These are phyloP conservation scores for Heliangelus exortis DNA, from an alignment of 2,797 vertebrate genomes.

Conservation along the genomic window DNA sequence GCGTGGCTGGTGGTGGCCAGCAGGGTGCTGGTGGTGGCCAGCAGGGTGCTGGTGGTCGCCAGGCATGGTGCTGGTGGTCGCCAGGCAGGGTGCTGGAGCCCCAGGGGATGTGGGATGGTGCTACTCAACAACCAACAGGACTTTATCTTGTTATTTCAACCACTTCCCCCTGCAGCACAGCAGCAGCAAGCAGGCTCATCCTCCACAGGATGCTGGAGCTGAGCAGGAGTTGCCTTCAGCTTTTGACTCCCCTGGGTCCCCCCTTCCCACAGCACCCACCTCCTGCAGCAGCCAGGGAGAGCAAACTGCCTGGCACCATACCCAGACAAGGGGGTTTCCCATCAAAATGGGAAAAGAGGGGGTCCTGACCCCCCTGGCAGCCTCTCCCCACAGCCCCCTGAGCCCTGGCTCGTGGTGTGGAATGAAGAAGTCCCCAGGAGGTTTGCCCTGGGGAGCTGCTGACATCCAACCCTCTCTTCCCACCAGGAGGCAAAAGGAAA, in stretches of 20 bases:
- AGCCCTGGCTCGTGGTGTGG: neutral
- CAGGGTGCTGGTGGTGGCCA: no score
- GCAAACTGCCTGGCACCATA: no score
- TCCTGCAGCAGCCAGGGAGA: no score
- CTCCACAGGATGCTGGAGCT: neutral
- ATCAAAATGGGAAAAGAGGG: neutral
- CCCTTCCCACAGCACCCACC: no score
- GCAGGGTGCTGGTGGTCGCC: no score
- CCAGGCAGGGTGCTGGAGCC: neutral
- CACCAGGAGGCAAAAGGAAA: neutral
- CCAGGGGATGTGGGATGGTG: rapidly evolving
- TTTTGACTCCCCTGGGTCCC: neutral
- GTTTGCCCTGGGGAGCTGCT: neutral
- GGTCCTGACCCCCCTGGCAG: rapidly evolving
- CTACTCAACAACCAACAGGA: neutral
- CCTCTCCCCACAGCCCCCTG: neutral
- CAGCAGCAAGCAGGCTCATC: neutral
- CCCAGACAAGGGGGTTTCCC: neutral
- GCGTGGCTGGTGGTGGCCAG: no score
- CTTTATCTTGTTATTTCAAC: neutral
- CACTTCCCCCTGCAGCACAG: neutral
- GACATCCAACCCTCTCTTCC: neutral
- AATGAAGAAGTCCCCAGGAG: neutral
- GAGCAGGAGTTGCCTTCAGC: neutral
- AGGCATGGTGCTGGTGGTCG: neutral